Evolutionary conservation across 2,113 vertebrate species (phyloP).

Genomic region (Xenopus laevis): DNA sequence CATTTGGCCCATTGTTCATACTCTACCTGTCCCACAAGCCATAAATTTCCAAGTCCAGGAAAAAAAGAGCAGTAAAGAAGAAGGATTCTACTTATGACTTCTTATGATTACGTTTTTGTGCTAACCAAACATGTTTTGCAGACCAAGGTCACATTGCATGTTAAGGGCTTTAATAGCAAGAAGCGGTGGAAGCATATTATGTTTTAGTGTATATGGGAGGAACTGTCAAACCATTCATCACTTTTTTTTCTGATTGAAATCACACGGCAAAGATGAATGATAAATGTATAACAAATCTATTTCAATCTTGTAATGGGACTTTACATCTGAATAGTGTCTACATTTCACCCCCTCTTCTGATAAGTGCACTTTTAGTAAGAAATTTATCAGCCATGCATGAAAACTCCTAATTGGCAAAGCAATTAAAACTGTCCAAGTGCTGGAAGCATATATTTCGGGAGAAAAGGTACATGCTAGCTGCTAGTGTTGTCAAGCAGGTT

Average conservation of each 20-base stretch:
- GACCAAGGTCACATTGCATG: constrained; percentile 76
- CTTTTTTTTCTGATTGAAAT: constrained; percentile 63
- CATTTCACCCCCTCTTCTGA: constrained; percentile 45
- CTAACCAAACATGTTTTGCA: constrained; percentile 70
- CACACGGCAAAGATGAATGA: constrained; percentile 62
- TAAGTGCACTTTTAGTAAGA: constrained; percentile 48
- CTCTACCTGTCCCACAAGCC: constrained; percentile 75
- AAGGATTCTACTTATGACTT: constrained; percentile 73
- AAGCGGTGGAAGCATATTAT: constrained; percentile 57
- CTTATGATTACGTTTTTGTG: constrained; percentile 78
- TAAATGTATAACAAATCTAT: constrained; percentile 62
- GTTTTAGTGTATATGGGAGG: constrained; percentile 54
- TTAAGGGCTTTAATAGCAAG: constrained; percentile 64
- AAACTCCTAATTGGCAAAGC: constrained; percentile 51
- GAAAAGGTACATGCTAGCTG: constrained; percentile 29
- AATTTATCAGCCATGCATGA: constrained; percentile 48
- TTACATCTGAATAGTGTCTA: constrained; percentile 57
- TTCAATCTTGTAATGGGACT: constrained; percentile 64
- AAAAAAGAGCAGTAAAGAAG: constrained; percentile 73
- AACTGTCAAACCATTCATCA: constrained; percentile 61
- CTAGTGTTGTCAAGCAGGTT: constrained; percentile 31
- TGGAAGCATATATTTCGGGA: constrained; percentile 41
- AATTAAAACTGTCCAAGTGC: constrained; percentile 50
- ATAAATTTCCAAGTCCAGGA: constrained; percentile 72
- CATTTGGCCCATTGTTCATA: constrained; percentile 83